Percentiles rank a stretch among this genome's conserved stretches.
Evolutionary conservation across 2,797 vertebrate genomes (phyloP).

Genomic region (Poecilia velifera): DNA sequence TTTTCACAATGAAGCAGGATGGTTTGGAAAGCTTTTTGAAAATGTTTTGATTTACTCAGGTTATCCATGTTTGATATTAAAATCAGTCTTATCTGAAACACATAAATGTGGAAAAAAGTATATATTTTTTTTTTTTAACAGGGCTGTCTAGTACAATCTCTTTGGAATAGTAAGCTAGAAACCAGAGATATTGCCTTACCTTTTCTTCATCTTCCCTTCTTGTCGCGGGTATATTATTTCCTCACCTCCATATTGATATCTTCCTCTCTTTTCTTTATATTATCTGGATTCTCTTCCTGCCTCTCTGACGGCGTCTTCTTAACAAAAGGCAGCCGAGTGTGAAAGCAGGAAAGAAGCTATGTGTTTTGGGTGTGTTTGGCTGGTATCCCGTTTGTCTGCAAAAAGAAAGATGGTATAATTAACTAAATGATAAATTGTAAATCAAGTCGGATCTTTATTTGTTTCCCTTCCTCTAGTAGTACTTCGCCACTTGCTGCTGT

Average conservation of each 20-base stretch:
- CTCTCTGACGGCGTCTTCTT: slow-evolving; percentile 60
- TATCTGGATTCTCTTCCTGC: slow-evolving; percentile 15
- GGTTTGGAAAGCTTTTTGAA: neutral
- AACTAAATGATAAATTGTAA: slow-evolving; percentile 38
- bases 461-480: slow-evolving; percentile 11
- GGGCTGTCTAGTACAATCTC: neutral
- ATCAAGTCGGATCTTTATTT: slow-evolving; percentile 24
- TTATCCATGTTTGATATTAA: neutral
- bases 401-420: slow-evolving; percentile 43
- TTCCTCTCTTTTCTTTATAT: slow-evolving; percentile 34
- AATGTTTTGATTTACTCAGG: neutral
- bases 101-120: neutral
- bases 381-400: slow-evolving; percentile 43
- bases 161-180: neutral
- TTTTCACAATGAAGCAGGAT: neutral
- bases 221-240: slow-evolving; percentile 28
- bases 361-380: slow-evolving; percentile 51
- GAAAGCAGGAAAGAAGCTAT: slow-evolving; percentile 57
- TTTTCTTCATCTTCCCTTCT: slow-evolving; percentile 18
- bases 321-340: slow-evolving; percentile 69
- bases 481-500: neutral
- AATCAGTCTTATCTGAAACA: neutral
- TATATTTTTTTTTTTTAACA: neutral
- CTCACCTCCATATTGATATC: slow-evolving; percentile 43
- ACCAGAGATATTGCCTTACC: neutral